Evolutionary conservation across 2,888 invertebrate genomes (phyloP), one percentile per base, ranked within the genome.

Genomic region (Brenthis ino): DNA sequence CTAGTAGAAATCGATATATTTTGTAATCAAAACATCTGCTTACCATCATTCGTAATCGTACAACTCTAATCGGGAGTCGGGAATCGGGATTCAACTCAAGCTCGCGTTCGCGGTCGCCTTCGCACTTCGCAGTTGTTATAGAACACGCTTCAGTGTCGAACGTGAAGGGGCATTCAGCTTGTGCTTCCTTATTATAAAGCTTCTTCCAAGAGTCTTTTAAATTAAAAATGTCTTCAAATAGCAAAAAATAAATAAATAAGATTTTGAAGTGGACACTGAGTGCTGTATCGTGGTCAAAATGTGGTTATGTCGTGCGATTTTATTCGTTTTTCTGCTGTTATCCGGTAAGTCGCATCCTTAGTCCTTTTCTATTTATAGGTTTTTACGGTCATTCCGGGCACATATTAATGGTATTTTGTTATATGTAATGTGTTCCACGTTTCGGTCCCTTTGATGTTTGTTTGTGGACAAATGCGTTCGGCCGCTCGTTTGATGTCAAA

Each of bases 291-390:
- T 82, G 81, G 75, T 77, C 75, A 79, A 88, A 85, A 92, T 92
- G 92, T 84, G 85, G 76, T 79, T 80, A 76, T 82, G 80, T 73
- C 84, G 83, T 77, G 80, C 80, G 75, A 77, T 88, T 77, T 78
- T 90, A 70, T 78, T 86, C 77, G 76, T 84, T 76, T 80, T 83
- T 76, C 80, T 92, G 76, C 76, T 91, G 77, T 80, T 90, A 81
- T 85, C 85, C 83, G 91, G 91, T 91, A 85, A 91, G 92, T 86
- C 77, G 84, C 85, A 87, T 89, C 87, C 84, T 86, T 83, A 82
- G 82, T 81, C 84, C 84, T 86, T 82, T 78, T 81, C 88, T 89
- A 89, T 89, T 89, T 89, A 80, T 89, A 89, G 85, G 81, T 81
- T 79, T 78, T 82, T 86, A 87, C 84, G 85, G 86, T 85, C 86